A percentile compares a stretch with the other conserved stretches of the same genome.
Evolutionary conservation across 1,140 invertebrate species (phyloP).

Genomic region (Copidosoma floridanum): DNA sequence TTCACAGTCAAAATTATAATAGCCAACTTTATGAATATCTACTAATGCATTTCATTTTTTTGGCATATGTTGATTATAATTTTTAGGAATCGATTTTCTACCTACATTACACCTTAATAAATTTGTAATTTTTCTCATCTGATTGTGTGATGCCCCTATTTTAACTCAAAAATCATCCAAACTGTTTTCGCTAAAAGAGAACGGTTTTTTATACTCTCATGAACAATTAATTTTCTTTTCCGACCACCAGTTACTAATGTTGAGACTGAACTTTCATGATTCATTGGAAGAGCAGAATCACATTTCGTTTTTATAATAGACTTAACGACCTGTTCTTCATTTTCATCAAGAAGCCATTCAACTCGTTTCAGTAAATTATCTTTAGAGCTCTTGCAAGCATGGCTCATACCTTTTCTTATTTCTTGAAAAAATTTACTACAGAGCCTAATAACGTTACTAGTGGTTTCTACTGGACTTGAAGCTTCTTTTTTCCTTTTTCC

Average conservation of each 20-base stretch:
- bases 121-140: slow-evolving; percentile 22
- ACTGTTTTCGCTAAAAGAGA: slow-evolving; percentile 5
- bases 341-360: slow-evolving; percentile 4
- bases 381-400: background rate
- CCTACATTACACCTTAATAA: slow-evolving; percentile 19
- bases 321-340: slow-evolving; percentile 15
- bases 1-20: slow-evolving; percentile 18
- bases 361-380: slow-evolving; percentile 3
- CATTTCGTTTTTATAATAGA: slow-evolving; percentile 2
- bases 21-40: slow-evolving; percentile 3
- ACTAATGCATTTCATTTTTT: slow-evolving; percentile 5
- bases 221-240: background rate
- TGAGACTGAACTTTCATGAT: background rate
- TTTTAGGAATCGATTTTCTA: slow-evolving; percentile 4
- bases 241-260: slow-evolving; percentile 2
- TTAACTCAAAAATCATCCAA: slow-evolving; percentile 15
- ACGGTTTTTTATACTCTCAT: background rate
- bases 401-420: slow-evolving; percentile 1
- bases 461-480: background rate
- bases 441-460: background rate
- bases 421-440: slow-evolving; percentile 8
- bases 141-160: background rate
- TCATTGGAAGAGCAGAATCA: background rate
- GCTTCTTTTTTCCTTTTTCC: background rate
- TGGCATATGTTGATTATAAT: slow-evolving; percentile 5